Percentiles rank a stretch among this genome's conserved stretches.
Evolutionary conservation across 1,140 invertebrate genomes (phyloP).

Genomic region (Chironomus tepperi): DNA sequence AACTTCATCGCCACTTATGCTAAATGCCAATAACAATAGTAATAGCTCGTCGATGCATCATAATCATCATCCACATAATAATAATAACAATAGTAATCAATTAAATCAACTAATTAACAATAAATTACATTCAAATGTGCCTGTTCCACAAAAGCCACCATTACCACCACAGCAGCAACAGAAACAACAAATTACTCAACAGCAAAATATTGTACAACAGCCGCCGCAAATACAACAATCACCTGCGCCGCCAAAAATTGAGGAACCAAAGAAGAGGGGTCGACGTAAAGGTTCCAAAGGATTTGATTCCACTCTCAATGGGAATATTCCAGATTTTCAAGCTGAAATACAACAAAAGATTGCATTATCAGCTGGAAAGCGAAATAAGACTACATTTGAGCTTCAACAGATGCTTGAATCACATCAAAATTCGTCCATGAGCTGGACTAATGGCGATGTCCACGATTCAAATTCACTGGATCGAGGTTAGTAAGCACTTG

Average conservation of each 20-base stretch:
- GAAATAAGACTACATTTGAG: slow-evolving; percentile 31
- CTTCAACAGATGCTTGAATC: slow-evolving; percentile 29
- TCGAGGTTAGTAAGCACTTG: slow-evolving; percentile 10
- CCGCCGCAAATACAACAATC: neutral
- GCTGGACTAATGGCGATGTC: slow-evolving; percentile 22
- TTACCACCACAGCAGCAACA: neutral
- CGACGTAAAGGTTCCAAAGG: slow-evolving; percentile 61
- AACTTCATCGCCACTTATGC: neutral
- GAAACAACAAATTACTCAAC: neutral
- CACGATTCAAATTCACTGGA: slow-evolving; percentile 13
- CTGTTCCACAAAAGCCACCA: neutral
- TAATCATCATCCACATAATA: neutral
- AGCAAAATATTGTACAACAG: neutral
- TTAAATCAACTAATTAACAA: neutral
- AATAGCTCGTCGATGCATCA: neutral
- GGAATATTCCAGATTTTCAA: slow-evolving; percentile 40
- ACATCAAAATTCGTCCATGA: slow-evolving; percentile 32
- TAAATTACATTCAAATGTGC: neutral
- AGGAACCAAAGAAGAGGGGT: slow-evolving; percentile 50
- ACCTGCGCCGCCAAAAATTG: no score
- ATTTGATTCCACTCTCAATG: slow-evolving; percentile 32
- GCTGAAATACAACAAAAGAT: slow-evolving; percentile 36
- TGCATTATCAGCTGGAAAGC: slow-evolving; percentile 36
- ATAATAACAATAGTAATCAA: neutral
- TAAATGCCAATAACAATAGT: neutral